These are phyloP conservation scores for Chaetops frenatus DNA, from an alignment of 2,113 vertebrate species.

Conservation along the genomic window DNA sequence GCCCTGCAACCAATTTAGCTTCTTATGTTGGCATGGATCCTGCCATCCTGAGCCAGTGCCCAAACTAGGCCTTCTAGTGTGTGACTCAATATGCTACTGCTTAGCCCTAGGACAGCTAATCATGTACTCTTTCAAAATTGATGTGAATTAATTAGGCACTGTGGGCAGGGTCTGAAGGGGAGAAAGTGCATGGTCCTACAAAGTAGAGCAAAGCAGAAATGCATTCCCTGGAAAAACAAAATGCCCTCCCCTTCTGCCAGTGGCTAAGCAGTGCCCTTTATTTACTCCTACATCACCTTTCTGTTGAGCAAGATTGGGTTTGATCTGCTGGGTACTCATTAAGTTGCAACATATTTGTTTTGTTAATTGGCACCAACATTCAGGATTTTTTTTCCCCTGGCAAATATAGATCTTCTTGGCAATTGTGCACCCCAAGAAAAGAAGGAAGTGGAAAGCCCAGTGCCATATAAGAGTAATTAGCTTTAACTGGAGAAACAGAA, in stretches of 20 bases:
- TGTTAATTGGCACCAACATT: conserved; percentile 32
- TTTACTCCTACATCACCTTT: conserved; percentile 12
- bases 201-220: conserved; percentile 24
- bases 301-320: neutral
- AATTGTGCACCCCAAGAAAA: conserved; percentile 8
- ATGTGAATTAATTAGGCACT: conserved; percentile 48
- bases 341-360: conserved; percentile 35
- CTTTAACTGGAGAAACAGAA: conserved; percentile 36
- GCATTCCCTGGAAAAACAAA: conserved; percentile 1
- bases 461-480: conserved; percentile 5
- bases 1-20: conserved; percentile 67
- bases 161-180: conserved; percentile 25
- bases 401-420: conserved; percentile 22
- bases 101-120: conserved; percentile 58
- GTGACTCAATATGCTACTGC: conserved; percentile 51
- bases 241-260: neutral
- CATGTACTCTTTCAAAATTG: conserved; percentile 57
- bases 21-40: conserved; percentile 57
- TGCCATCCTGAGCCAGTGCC: conserved; percentile 53
- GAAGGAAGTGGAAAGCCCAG: neutral
- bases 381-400: neutral
- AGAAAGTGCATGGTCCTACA: conserved; percentile 31
- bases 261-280: neutral
- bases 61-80: conserved; percentile 40
- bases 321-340: neutral